Conservation (phyloP, 2,113 vertebrate genomes). For the Oreochromis niloticus region DNA sequence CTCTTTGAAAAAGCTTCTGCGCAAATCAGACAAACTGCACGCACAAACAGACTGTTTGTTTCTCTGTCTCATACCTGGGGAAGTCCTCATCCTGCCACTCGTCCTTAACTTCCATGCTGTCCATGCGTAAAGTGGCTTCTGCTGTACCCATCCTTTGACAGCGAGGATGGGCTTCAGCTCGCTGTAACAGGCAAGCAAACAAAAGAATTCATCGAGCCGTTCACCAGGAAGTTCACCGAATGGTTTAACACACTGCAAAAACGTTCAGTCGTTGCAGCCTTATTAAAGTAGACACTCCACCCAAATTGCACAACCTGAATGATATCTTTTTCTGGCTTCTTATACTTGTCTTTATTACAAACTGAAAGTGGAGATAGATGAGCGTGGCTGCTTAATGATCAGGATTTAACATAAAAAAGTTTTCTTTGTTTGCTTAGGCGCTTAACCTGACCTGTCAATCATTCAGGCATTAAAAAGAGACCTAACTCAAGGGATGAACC, state of each 20-base stretch:
- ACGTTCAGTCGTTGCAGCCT: background rate
- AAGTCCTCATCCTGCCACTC: slow-evolving; percentile 98
- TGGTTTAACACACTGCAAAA: background rate
- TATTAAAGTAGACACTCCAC: background rate
- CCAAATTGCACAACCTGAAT: background rate
- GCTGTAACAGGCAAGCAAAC: slow-evolving; percentile 13
- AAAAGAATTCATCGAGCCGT: background rate
- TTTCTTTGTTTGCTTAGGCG: background rate
- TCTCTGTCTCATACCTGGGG: slow-evolving; percentile 72
- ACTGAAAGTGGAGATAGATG: background rate
- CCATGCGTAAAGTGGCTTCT: slow-evolving; percentile 83
- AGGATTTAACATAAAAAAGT: background rate
- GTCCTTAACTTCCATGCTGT: slow-evolving; percentile 92
- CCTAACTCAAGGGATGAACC: background rate
- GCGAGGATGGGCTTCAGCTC: slow-evolving; percentile 28
- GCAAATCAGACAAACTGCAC: background rate
- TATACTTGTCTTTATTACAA: background rate
- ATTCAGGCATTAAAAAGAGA: background rate
- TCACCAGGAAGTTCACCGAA: background rate
- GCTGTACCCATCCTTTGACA: slow-evolving; percentile 62
- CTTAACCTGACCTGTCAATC: background rate
- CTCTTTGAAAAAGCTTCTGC: background rate
- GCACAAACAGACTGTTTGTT: background rate
- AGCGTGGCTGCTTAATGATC: background rate
- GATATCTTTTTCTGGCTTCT: background rate